A percentile compares a stretch with the other conserved stretches of the same genome.
phyloP scores from a whole-genome alignment of 1,140 invertebrate genomes.

The Dreissena polymorpha region DNA sequence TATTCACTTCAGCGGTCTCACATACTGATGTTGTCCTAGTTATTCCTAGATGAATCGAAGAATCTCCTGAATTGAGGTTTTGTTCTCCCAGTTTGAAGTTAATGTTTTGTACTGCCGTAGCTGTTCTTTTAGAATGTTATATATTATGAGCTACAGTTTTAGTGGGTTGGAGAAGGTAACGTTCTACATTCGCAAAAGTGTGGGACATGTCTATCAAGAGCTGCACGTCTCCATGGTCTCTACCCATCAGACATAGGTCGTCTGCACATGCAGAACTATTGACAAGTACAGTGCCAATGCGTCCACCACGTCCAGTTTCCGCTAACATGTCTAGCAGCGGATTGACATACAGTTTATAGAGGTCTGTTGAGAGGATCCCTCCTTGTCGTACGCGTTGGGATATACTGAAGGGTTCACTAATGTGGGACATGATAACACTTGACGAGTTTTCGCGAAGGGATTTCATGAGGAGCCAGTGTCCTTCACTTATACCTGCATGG shows the following conservation, averaged over 20 bases:
- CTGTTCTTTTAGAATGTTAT: not conserved
- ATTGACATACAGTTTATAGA: conserved; percentile 44
- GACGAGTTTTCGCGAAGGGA: not conserved
- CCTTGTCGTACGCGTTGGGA: conserved; percentile 36
- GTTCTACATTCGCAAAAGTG: not conserved
- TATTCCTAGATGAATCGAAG: conserved; percentile 16
- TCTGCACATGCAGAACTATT: conserved; percentile 26
- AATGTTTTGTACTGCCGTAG: too few species aligned
- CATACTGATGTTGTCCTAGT: conserved; percentile 2
- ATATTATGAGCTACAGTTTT: conserved; percentile 18
- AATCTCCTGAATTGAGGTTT: not conserved
- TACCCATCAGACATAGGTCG: not conserved
- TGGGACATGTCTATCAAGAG: not conserved
- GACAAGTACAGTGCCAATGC: conserved; percentile 15
- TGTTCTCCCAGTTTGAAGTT: conserved; percentile 2
- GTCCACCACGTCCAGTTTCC: not conserved
- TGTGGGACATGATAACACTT: not conserved
- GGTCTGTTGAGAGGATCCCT: conserved; percentile 29
- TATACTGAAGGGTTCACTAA: not conserved
- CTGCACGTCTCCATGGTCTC: not conserved
- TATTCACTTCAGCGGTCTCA: not conserved
- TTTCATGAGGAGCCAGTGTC: not conserved
- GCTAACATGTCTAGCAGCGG: conserved; percentile 1
- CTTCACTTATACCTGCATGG: not conserved
- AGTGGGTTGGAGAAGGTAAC: conserved; percentile 25